These are phyloP conservation scores for Protosalanx chinensis DNA, from an alignment of 2,797 vertebrate genomes.

Conservation along the genomic window DNA sequence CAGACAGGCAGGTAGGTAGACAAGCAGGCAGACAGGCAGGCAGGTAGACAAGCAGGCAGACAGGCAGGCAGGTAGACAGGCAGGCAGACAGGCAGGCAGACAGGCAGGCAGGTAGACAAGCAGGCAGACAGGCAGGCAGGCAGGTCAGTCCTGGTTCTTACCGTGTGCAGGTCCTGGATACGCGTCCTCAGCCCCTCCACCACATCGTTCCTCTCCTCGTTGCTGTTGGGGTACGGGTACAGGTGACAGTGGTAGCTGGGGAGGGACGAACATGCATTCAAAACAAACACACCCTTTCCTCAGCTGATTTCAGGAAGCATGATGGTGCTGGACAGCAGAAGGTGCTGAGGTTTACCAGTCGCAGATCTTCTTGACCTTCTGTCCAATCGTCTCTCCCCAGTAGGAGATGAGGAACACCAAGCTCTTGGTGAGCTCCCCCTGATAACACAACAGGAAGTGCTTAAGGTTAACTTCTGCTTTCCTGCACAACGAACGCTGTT, in stretches of 20 bases:
- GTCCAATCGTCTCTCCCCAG: conserved; percentile 98
- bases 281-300: background rate
- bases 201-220: conserved; percentile 84
- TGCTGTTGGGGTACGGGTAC: conserved; percentile 89
- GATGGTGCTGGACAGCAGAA: background rate
- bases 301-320: background rate
- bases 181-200: conserved; percentile 86
- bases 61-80: no score
- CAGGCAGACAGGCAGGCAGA: background rate
- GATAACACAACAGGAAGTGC: conserved; percentile 8
- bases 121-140: background rate
- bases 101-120: background rate
- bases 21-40: no score
- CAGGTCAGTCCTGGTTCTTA: conserved; percentile 61
- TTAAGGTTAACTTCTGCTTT: background rate
- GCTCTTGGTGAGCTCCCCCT: conserved; percentile 88
- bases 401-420: conserved; percentile 95
- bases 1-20: no score
- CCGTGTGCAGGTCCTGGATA: conserved; percentile 91
- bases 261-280: background rate
- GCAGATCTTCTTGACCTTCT: conserved; percentile 98
- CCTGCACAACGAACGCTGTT: background rate
- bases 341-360: conserved; percentile 83
- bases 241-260: conserved; percentile 92
- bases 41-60: no score